Conservation (phyloP, 2,797 vertebrate genomes). For the Notolabrus celidotus region DNA sequence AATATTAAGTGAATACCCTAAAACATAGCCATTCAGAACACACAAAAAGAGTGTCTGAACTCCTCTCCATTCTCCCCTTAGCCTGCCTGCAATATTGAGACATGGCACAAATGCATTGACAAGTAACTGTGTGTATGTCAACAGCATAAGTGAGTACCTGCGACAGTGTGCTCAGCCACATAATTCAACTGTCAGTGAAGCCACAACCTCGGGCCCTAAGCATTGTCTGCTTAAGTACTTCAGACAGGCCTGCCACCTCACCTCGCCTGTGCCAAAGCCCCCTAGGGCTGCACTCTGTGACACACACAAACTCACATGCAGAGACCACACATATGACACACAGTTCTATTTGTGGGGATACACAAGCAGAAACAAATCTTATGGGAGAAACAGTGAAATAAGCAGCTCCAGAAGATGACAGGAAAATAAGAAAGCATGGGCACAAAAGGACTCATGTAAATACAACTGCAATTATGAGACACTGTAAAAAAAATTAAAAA, state of each 20-base stretch:
- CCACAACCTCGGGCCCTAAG: constrained; percentile 45
- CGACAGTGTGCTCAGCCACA: constrained; percentile 50
- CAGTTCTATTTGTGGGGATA: background rate
- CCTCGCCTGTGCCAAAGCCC: constrained; percentile 36
- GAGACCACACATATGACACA: constrained; percentile 17
- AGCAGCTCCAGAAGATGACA: constrained; percentile 12
- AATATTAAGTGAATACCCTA: too few species aligned
- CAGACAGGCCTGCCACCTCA: constrained; percentile 62
- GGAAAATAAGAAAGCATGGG: constrained; percentile 8
- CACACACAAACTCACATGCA: constrained; percentile 16
- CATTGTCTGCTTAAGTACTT: constrained; percentile 61
- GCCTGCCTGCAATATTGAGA: constrained; percentile 9
- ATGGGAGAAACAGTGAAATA: constrained; percentile 4
- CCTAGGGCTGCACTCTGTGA: constrained; percentile 37
- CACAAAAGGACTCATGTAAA: constrained; percentile 5
- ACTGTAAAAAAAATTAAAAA: constrained; percentile 18
- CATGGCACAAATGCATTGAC: constrained; percentile 12
- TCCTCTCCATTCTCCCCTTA: constrained; percentile 2
- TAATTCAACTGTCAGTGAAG: constrained; percentile 62
- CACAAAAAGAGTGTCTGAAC: background rate
- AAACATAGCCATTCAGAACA: too few species aligned
- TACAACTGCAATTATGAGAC: constrained; percentile 21
- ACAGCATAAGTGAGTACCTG: constrained; percentile 33
- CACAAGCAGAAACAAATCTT: background rate
- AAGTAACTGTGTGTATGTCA: constrained; percentile 24